These are phyloP conservation scores for Geotrupes spiniger DNA, from an alignment of 2,888 invertebrate species.

Conservation along the genomic window DNA sequence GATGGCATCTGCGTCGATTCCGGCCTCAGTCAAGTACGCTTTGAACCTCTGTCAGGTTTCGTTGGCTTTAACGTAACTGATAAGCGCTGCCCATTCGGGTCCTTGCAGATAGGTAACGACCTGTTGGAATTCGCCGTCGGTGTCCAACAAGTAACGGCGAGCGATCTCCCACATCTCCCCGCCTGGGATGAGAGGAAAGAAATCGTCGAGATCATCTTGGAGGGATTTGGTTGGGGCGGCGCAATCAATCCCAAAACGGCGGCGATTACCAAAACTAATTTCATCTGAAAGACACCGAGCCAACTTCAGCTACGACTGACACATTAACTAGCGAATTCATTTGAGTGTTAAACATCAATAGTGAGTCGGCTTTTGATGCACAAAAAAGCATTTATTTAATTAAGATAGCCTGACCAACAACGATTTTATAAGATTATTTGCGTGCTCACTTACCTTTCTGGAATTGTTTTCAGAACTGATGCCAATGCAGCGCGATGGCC, in stretches of 20 bases:
- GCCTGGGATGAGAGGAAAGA: conserved; percentile 31
- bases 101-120: conserved; percentile 34
- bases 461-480: too few relatives aligned
- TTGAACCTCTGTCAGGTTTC: conserved; percentile 27
- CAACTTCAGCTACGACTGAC: too few relatives aligned
- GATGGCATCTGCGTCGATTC: conserved; percentile 28
- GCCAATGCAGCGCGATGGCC: too few relatives aligned
- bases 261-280: conserved; percentile 22
- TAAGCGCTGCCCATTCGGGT: conserved; percentile 30
- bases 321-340: too few relatives aligned
- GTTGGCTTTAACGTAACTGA: conserved; percentile 23
- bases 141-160: conserved; percentile 28
- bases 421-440: too few relatives aligned
- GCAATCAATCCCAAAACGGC: conserved; percentile 21
- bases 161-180: conserved; percentile 30
- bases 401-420: too few relatives aligned
- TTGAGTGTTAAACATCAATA: too few relatives aligned
- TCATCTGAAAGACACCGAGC: conserved; percentile 21
- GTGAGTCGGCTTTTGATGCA: too few relatives aligned
- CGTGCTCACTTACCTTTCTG: too few relatives aligned
- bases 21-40: conserved; percentile 26
- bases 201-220: conserved; percentile 28
- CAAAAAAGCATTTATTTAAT: too few relatives aligned
- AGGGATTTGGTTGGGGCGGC: conserved; percentile 21
- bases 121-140: conserved; percentile 31